Base-by-base conservation (phyloP, 1,140 invertebrate genomes). In the Bombus fervidus region DNA sequence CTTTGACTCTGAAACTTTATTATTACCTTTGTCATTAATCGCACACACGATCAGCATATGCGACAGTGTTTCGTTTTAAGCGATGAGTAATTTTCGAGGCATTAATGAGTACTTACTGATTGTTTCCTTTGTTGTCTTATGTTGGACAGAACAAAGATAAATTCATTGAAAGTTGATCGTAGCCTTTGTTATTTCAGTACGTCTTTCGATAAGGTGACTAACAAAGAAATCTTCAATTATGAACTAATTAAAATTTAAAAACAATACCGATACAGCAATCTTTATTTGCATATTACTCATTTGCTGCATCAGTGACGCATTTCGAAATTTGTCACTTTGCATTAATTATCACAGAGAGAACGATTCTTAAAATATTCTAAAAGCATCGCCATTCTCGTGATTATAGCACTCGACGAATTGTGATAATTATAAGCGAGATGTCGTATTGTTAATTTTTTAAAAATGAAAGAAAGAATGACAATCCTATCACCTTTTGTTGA, bases 11-110 rank as follows among this genome's bases (percentile, higher is more conserved):
- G 22, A 12, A 10, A 31, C 22, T 37, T 57, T 47, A 9, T 25
- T 53, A 6, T 37, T 37, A 25, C 8, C 34, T 34, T 84, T 84
- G 86, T 87, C 81, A 86, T 72, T 41, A 80, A 64, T 53, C 43
- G 59, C n/a, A 64, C 53, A 78, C 25, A 71, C 39, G 37, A 59
- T 62, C n/a, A 28, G 66, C 39, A 82, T 85, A 81, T 84, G 25
- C 10, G 69, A 72, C 37, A 6, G 25, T 89, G 86, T 86, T 80
- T 85, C 31, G 28, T 74, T 74, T 73, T 53, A n/a, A 78, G 59
- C 62, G 76, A 89, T 90, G 91, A 92, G 87, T 91, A 92, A 86
- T 77, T 83, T 68, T 59, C 73, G 68, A 15, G 59, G 66, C 83
- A 89, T 89, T 89, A 91, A 90, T 91, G 90, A 91, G 82, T 53